phyloP scores from a whole-genome alignment of 2,113 vertebrate genomes.

The Engystomops pustulosus region DNA sequence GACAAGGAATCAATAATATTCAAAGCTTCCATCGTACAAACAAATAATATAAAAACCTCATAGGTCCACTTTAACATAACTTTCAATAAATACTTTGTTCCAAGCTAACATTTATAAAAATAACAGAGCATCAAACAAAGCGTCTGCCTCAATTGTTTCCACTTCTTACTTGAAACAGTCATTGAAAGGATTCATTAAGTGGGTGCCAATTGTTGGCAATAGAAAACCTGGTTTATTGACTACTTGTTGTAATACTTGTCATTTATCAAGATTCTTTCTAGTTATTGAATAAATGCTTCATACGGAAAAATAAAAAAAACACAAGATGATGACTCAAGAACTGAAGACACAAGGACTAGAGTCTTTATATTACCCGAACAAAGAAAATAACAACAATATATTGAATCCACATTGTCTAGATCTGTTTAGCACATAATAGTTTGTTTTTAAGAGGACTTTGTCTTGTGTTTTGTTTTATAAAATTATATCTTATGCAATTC shows the following conservation, averaged over 20 bases:
- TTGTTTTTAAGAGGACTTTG: no score
- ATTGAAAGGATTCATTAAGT: slow-evolving; percentile 30
- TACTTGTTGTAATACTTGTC: background rate
- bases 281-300: slow-evolving; percentile 1
- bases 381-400: no score
- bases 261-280: slow-evolving; percentile 4
- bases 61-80: slow-evolving; percentile 61
- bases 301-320: no score
- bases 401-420: no score
- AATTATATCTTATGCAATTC: no score
- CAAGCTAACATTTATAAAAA: slow-evolving; percentile 49
- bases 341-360: no score
- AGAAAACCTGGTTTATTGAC: slow-evolving; percentile 36
- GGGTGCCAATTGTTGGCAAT: slow-evolving; percentile 29
- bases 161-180: slow-evolving; percentile 24
- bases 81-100: slow-evolving; percentile 53
- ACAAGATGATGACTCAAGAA: no score
- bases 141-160: slow-evolving; percentile 7
- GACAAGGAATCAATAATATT: slow-evolving; percentile 73
- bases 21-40: slow-evolving; percentile 61
- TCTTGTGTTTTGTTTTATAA: no score
- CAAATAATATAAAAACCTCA: slow-evolving; percentile 63
- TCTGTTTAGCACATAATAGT: no score
- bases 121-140: slow-evolving; percentile 17
- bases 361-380: no score